phyloP scores from a whole-genome alignment of 2,797 vertebrate species.

The Rhynchonycteris naso region DNA sequence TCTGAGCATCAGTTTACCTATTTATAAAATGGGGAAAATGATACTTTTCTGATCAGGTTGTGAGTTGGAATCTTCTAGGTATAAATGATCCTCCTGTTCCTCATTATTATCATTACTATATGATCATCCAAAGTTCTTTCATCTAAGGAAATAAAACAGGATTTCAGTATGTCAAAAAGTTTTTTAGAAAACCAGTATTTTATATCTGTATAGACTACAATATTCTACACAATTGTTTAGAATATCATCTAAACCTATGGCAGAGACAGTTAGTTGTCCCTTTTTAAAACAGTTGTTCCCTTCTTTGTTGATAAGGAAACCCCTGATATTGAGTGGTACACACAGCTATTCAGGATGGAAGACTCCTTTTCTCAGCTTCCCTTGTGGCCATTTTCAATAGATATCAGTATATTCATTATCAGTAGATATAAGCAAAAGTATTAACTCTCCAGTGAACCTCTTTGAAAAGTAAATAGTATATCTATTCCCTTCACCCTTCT shows the following conservation, averaged over 20 bases:
- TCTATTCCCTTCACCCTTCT: not conserved
- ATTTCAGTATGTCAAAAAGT: not conserved
- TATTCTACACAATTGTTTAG: not conserved
- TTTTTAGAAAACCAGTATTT: not conserved
- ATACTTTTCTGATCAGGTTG: not conserved
- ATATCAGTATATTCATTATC: no score
- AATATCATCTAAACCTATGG: not conserved
- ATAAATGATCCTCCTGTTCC: not conserved
- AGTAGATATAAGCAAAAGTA: not conserved
- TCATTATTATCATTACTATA: not conserved
- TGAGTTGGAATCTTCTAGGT: not conserved
- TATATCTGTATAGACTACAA: not conserved
- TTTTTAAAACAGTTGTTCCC: not conserved
- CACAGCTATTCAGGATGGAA: not conserved
- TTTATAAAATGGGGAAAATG: not conserved
- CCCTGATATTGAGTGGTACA: not conserved
- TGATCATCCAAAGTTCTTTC: not conserved
- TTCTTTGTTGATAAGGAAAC: conserved; percentile 1
- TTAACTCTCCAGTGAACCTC: not conserved
- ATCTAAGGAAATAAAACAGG: not conserved
- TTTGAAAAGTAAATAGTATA: not conserved
- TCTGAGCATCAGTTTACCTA: not conserved
- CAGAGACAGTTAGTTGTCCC: not conserved
- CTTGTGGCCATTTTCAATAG: not conserved
- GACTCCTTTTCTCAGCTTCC: not conserved